Evolutionary conservation across 2,797 vertebrate species (phyloP).

Genomic region (Scolopax rusticola): DNA sequence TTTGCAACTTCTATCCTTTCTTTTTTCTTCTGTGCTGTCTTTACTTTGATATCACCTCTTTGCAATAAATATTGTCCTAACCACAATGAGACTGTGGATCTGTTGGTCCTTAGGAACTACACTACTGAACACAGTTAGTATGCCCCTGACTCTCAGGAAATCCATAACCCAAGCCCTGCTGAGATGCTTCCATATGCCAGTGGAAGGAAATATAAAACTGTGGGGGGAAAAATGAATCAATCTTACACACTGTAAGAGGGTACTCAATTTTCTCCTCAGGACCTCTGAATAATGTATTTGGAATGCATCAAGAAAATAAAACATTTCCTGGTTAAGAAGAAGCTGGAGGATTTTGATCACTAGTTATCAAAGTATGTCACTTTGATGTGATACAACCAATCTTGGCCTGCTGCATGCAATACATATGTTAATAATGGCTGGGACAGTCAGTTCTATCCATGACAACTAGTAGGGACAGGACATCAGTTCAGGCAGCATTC

Average conservation of each 20-base stretch:
- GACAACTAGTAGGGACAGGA: neutral
- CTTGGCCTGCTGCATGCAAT: neutral
- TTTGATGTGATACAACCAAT: neutral
- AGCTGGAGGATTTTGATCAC: neutral
- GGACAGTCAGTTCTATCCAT: neutral
- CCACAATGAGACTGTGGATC: neutral
- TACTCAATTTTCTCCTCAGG: neutral
- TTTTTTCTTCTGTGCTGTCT: neutral
- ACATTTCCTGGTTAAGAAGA: neutral
- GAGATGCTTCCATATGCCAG: neutral
- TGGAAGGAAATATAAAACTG: neutral
- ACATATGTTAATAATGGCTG: neutral
- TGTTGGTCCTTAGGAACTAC: neutral
- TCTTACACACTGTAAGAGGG: neutral
- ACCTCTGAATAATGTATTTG: neutral
- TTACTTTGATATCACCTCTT: neutral
- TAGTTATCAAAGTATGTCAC: neutral
- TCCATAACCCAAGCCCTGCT: neutral
- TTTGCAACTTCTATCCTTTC: neutral
- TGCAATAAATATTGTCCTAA: neutral
- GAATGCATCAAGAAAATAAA: neutral
- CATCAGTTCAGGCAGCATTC: neutral
- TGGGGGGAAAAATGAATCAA: accelerated
- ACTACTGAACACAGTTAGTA: accelerated
- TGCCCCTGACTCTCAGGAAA: neutral